phyloP scores from a whole-genome alignment of 2,113 vertebrate species.

The Clarias macrocephalus region DNA sequence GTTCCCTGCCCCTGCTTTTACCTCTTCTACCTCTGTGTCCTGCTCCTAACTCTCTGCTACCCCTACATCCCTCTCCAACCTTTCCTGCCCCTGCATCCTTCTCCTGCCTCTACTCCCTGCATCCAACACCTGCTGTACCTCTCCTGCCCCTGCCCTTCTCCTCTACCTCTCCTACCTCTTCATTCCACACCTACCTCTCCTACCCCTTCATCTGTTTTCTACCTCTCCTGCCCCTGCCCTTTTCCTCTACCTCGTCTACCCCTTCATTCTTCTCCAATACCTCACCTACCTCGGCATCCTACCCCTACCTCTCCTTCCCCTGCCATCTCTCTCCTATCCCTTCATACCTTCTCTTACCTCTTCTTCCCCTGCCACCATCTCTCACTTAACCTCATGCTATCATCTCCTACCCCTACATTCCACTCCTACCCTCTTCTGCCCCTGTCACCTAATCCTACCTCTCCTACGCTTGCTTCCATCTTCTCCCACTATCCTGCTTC shows the following conservation, averaged over 20 bases:
- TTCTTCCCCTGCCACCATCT: too few species aligned
- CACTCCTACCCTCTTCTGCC: too few species aligned
- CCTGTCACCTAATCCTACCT: too few species aligned
- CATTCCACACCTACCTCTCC: neutral
- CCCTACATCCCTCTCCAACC: neutral
- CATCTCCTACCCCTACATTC: too few species aligned
- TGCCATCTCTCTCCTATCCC: too few species aligned
- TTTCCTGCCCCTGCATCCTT: neutral
- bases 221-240: neutral
- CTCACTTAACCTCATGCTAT: too few species aligned
- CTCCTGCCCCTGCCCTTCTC: neutral
- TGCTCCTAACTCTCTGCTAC: neutral
- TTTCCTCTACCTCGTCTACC: neutral
- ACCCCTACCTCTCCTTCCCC: neutral
- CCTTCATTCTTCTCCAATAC: neutral
- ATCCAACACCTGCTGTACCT: neutral
- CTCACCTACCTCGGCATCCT: neutral
- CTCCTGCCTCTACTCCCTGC: neutral
- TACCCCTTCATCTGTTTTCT: neutral
- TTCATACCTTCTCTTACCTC: too few species aligned
- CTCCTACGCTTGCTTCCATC: too few species aligned
- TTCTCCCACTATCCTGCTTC: too few species aligned
- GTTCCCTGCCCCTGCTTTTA: neutral
- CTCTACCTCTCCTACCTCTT: too few species aligned
- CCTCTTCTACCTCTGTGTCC: neutral